phyloP scores from a whole-genome alignment of 2,113 vertebrate genomes.

The Tyrannus savana region DNA sequence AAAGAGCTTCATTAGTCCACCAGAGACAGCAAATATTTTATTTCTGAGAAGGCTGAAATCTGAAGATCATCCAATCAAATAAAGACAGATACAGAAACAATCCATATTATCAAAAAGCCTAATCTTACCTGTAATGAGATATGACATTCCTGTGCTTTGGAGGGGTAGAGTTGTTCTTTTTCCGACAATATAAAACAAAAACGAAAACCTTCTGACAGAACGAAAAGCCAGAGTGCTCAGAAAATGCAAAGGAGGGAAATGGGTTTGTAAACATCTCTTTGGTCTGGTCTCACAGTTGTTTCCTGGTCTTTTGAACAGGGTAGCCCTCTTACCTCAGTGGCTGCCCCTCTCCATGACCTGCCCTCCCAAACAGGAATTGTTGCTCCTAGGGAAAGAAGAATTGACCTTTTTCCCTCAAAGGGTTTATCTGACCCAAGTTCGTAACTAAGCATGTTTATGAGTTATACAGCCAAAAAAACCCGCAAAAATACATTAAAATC shows the following conservation, averaged over 20 bases:
- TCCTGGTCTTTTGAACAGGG: background rate
- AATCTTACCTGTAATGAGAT: background rate
- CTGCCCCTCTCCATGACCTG: background rate
- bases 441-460: background rate
- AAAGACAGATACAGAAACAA: background rate
- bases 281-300: background rate
- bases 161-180: background rate
- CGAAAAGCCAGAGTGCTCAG: background rate
- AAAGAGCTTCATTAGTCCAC: background rate
- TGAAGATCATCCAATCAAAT: background rate
- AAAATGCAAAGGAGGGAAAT: background rate
- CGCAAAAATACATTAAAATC: background rate
- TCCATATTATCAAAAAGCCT: background rate
- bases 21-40: background rate
- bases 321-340: background rate
- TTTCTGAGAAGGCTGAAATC: background rate
- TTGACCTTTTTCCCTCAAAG: background rate
- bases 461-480: background rate
- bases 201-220: background rate
- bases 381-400: background rate
- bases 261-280: background rate
- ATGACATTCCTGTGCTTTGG: background rate
- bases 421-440: background rate
- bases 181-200: background rate
- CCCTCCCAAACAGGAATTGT: background rate